phyloP scores from a whole-genome alignment of 2,888 invertebrate species.

The Dugesia japonica region DNA sequence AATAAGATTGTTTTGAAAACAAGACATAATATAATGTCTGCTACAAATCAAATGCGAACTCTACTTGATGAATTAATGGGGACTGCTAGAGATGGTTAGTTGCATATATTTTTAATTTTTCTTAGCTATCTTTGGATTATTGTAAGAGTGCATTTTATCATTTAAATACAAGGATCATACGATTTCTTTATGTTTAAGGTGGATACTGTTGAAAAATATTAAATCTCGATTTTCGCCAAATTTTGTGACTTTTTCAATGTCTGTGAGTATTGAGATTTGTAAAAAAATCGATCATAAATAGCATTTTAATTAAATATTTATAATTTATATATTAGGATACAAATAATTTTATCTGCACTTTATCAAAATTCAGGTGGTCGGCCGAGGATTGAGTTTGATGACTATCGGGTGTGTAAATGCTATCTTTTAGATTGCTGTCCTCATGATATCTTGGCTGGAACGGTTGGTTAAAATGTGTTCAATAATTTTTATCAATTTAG shows the following conservation, averaged over 20 bases:
- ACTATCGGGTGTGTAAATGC: conserved; percentile 90
- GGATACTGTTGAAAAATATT: not conserved
- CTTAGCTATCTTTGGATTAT: too few relatives aligned
- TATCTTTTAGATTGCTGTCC: conserved; percentile 96
- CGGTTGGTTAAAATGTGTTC: conserved; percentile 59
- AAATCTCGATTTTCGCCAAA: not conserved
- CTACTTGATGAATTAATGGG: conserved; percentile 99
- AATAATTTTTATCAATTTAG: not conserved
- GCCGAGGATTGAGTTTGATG: conserved; percentile 72
- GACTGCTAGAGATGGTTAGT: conserved; percentile 64
- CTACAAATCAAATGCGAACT: conserved; percentile 95
- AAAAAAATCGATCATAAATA: conserved; percentile 3
- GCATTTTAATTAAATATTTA: not conserved
- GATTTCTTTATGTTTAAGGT: conserved; percentile 11
- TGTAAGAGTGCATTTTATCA: too few relatives aligned
- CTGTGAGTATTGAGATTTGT: not conserved
- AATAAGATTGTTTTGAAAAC: too few relatives aligned
- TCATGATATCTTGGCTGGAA: conserved; percentile 91
- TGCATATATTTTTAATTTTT: too few relatives aligned
- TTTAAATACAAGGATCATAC: not conserved
- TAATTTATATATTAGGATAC: not conserved
- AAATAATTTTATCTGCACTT: too few relatives aligned
- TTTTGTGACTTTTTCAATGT: conserved; percentile 20
- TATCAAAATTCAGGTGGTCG: conserved; percentile 28
- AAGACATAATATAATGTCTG: conserved; percentile 59